Percentiles rank a stretch among this genome's conserved stretches.
phyloP scores from a whole-genome alignment of 1,140 invertebrate species.

The Ridgeia piscesae region DNA sequence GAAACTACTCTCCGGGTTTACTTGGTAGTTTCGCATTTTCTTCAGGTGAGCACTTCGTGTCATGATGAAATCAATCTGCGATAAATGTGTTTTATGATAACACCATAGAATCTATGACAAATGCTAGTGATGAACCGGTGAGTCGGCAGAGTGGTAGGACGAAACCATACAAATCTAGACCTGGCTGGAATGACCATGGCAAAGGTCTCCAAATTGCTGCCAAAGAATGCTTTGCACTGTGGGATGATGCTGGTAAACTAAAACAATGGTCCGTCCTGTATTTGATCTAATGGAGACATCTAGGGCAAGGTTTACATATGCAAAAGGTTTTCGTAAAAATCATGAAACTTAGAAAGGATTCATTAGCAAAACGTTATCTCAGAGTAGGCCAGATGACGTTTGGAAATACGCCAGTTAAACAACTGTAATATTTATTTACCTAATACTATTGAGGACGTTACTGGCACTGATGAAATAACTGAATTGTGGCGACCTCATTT shows the following conservation, averaged over 20 bases:
- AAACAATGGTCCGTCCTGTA: background rate
- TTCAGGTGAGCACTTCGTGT: background rate
- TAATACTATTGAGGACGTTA: background rate
- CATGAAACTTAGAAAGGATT: background rate
- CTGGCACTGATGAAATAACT: background rate
- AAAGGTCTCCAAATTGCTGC: background rate
- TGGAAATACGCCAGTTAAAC: background rate
- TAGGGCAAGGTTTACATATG: slow-evolving; percentile 4
- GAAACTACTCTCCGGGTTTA: too few relatives aligned
- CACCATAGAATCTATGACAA: background rate
- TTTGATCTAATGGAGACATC: slow-evolving; percentile 5
- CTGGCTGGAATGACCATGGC: slow-evolving; percentile 9
- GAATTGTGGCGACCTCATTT: background rate
- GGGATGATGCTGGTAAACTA: slow-evolving; percentile 14
- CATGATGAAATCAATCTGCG: background rate
- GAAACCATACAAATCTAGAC: background rate
- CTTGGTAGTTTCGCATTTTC: background rate
- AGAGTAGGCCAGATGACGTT: slow-evolving; percentile 5
- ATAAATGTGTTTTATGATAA: background rate
- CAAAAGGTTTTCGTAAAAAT: slow-evolving; percentile 9
- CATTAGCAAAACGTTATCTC: background rate
- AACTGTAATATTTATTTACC: slow-evolving; percentile 6
- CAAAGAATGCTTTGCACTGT: slow-evolving; percentile 13
- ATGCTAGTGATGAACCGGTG: background rate
- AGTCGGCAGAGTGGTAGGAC: background rate